A percentile compares a stretch with the other conserved stretches of the same genome.
These are phyloP conservation scores for Hydrozoanthus gracilis DNA, from an alignment of 92 coral and sea anemone genomes.

Conservation along the genomic window DNA sequence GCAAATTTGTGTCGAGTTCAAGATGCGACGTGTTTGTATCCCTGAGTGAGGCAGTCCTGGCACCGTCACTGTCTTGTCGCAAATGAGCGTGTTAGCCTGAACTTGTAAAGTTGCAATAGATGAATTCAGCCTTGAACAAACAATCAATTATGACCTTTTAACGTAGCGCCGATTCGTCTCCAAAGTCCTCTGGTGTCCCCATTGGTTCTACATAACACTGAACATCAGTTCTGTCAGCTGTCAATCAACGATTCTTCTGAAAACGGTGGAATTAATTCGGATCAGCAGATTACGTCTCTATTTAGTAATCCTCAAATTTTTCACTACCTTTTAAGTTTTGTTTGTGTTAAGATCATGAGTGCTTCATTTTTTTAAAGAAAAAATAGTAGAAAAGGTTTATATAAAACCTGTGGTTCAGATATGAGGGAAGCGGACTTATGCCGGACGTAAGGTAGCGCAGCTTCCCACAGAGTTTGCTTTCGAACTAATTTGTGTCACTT, in stretches of 20 bases:
- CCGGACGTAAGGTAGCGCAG: not conserved
- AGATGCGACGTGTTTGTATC: not conserved
- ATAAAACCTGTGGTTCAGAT: not conserved
- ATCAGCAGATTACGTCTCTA: not conserved
- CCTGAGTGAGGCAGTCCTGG: slow-evolving; percentile 20
- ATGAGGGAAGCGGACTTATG: not conserved
- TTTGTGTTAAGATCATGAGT: no score
- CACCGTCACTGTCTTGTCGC: slow-evolving; percentile 42
- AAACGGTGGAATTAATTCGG: slow-evolving; percentile 50
- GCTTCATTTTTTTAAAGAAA: no score
- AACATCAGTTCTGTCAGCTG: slow-evolving; percentile 65
- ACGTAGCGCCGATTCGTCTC: slow-evolving; percentile 98
- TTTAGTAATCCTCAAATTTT: not conserved
- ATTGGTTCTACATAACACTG: slow-evolving; percentile 67
- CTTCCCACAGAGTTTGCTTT: slow-evolving; percentile 45
- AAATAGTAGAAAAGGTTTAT: not conserved
- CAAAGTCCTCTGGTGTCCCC: slow-evolving; percentile 49
- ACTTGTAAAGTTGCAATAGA: slow-evolving; percentile 77
- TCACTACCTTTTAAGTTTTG: no score
- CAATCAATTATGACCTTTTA: slow-evolving; percentile 97
- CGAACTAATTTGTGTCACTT: slow-evolving; percentile 62
- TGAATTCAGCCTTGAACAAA: slow-evolving; percentile 90
- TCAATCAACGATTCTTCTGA: slow-evolving; percentile 62
- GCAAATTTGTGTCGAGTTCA: not conserved
- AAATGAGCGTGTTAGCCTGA: slow-evolving; percentile 51